Evolutionary conservation across 2,113 vertebrate genomes (phyloP), one percentile per base, ranked within the genome.

Genomic region (Semnornis frantzii): DNA sequence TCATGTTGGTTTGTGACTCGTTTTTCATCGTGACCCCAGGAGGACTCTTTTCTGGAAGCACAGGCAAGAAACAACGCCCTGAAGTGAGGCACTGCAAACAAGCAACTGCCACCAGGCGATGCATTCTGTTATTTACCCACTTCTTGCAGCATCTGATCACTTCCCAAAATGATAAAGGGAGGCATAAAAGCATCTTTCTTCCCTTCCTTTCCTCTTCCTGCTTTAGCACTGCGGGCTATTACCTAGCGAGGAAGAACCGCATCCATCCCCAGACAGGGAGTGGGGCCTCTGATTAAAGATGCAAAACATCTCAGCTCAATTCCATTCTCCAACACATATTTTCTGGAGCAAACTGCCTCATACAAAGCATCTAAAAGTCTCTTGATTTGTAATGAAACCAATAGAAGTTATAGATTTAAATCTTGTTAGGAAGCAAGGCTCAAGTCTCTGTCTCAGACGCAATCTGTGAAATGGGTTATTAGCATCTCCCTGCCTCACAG

Each of bases 1-100:
- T 17, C 75, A 85, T 92, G 96, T 55, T 93, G 94, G 94, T 94
- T 93, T 95, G 94, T 92, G 65, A 87, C 90, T 72, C 72, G 65
- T 78, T 94, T 97, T 91, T 91, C 89, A 85, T 94, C 76, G 16
- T 62, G 82, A 73, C 59, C 59, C 87, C 3, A 12, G n/a, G 85
- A 93, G 87, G 92, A 81, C 75, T 94, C 79, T 95, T 78, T 87
- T 88, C 72, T 92, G 87, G 82, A 84, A 94, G 81, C 34, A 54
- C 34, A 59, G 72, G 76, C 54, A 75, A 66, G 66, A 73, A 95
- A 23, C 79, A 91, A 90, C 12, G 16, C 83, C 93, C 95, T 63
- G 82, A 83, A 91, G 76, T 71, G 76, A 95, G 89, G 66, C 20
- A 24, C 71, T 74, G 91, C 74, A 73, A 89, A 82, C 1, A 21